Base-by-base conservation (phyloP, 1,140 invertebrate species). In the Sitophilus oryzae region DNA sequence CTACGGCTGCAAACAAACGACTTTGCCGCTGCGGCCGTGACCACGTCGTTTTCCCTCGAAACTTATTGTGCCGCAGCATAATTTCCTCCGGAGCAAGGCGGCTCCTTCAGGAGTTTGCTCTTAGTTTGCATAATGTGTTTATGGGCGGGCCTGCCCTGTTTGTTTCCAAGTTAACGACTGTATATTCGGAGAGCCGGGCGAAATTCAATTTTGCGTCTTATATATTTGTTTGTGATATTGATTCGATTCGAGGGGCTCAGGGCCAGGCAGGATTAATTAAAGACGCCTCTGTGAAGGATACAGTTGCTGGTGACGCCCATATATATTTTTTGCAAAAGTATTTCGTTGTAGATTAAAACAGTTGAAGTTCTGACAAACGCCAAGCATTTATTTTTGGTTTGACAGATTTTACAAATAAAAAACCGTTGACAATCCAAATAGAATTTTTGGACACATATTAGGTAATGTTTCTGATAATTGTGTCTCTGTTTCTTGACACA, bases 141-240 rank as follows among this genome's bases (percentile, higher is more conserved):
- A 57, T 57, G 55, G 48, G 48, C 43, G 40, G 15, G 15, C 5
- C 38, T 35, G 21, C 48, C 34, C 22, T 57, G 55, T 57, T 57
- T 57, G 47, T 38, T 41, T 50, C 43, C 37, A 57, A 57, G 40
- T 57, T 57, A 48, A 55, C 53, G 46, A 51, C 55, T 45, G 49
- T 51, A 49, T 41, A 45, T 57, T 42, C 38, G 5, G n/a, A 5
- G 45, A 34, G 55, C 48, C 49, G 48, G 44, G 47, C 47, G 55
- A 51, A 57, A 51, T 57, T 52, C 55, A 57, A 57, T 57, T 57
- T 57, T 41, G 55, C 37, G n/a, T 57, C 55, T 57, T 30, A 11
- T 56, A 57, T 57, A 57, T 57, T 57, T 57, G 55, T 57, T 57
- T 57, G 55, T 57, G 49, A 57, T 57, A 57, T 57, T 57, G 55